Base-by-base conservation (phyloP, 2,113 vertebrate species). In the Actenoides hombroni region DNA sequence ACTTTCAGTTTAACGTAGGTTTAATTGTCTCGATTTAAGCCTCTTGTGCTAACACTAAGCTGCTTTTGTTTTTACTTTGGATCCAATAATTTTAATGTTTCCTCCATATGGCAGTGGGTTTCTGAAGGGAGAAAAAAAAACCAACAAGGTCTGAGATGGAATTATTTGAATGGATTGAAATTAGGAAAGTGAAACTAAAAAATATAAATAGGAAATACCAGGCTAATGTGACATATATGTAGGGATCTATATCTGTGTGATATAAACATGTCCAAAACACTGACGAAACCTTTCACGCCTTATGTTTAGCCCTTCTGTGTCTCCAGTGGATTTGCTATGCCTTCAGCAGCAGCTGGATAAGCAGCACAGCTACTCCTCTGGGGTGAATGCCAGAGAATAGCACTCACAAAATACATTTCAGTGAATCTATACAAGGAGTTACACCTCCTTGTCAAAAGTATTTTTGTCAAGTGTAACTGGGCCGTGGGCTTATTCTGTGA, bases 1-100 rank as follows among this genome's bases (percentile, higher is more conserved):
- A 94, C 91, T 97, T 97, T 97, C 93, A 67, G 91, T 95, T 92
- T 83, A 95, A 97, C 94, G 90, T 92, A 18, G 75, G 81, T 95
- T 95, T 96, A 96, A 94, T 94, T 96, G 87, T 96, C 91, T 94
- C 18, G 60, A 91, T 91, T 54, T 96, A 97, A 97, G 93, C 94
- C 87, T 95, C 91, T 97, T 97, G 94, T 9, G 17, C 46, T 75
- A 87, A 92, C 75, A 76, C 86, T 95, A 97, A 97, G 82, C 95
- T 94, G 94, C 95, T 97, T 97, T 96, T 95, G 89, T 92, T 97
- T 96, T 96, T 97, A 92, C 95, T 95, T 97, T 64, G 91, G 79
- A 96, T 91, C 75, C 91, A 97, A 97, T 97, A 97, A 94, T 97
- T 96, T 96, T 95, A 96, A 95, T 94, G 94, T 97, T 95, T 97